Evolutionary conservation across 2,888 invertebrate species (phyloP).

Genomic region (Abrostola triplasia): DNA sequence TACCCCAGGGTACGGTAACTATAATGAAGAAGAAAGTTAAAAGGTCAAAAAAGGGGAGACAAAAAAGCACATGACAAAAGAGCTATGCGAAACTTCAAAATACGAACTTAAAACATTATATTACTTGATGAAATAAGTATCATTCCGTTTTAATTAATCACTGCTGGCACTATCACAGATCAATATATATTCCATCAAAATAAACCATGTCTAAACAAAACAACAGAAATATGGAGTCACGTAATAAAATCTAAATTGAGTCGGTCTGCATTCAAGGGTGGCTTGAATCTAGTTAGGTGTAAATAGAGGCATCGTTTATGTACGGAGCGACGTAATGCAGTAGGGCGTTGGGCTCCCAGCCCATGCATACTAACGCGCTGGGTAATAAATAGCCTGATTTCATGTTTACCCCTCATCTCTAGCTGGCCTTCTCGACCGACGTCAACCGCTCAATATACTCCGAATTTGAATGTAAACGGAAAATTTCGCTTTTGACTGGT

Average conservation of each 20-base stretch:
- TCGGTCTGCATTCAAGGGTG: slow-evolving; percentile 69
- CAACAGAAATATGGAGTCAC: slow-evolving; percentile 54
- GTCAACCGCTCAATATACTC: slow-evolving; percentile 30
- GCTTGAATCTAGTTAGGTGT: slow-evolving; percentile 71
- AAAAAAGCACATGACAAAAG: too few relatives aligned
- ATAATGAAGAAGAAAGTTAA: too few relatives aligned
- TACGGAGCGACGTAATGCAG: slow-evolving; percentile 74
- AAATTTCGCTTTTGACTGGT: slow-evolving; percentile 45
- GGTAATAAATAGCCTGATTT: slow-evolving; percentile 83
- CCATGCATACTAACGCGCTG: slow-evolving; percentile 86
- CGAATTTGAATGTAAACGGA: slow-evolving; percentile 49
- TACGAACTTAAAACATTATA: too few relatives aligned
- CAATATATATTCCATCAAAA: slow-evolving; percentile 21
- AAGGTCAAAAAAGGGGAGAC: too few relatives aligned
- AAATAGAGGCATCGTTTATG: slow-evolving; percentile 79
- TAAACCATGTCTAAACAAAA: slow-evolving; percentile 8
- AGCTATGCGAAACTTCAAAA: too few relatives aligned
- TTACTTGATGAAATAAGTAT: too few relatives aligned
- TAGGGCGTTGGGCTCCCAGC: slow-evolving; percentile 78
- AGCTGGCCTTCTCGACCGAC: slow-evolving; percentile 34
- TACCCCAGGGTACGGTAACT: too few relatives aligned
- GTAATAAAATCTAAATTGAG: slow-evolving; percentile 70
- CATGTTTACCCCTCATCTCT: slow-evolving; percentile 72
- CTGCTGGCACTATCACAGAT: background rate
- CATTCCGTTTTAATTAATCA: background rate